Evolutionary conservation across 1,140 invertebrate species (phyloP).

Genomic region (Chionoecetes opilio): DNA sequence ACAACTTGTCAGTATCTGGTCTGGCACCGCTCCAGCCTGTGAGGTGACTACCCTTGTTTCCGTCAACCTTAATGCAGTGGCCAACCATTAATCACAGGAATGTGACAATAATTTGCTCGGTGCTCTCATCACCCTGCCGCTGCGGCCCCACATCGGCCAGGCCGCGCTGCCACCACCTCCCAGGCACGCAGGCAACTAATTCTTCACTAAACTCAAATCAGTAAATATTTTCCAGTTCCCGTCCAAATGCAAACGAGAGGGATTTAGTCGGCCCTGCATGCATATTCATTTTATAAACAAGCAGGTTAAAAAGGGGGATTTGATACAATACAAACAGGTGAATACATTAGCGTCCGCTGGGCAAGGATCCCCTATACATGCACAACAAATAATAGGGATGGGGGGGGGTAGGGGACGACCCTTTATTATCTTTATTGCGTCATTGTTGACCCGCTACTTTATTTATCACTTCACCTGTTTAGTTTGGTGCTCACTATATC

Average conservation of each 20-base stretch:
- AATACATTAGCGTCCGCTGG: conserved; percentile 37
- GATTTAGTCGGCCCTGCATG: conserved; percentile 53
- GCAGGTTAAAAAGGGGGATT: conserved; percentile 64
- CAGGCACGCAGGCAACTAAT: not conserved
- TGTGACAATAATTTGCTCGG: not conserved
- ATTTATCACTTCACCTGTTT: conserved; percentile 11
- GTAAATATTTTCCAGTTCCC: conserved; percentile 55
- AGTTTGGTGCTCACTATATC: conserved; percentile 3
- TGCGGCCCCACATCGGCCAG: not conserved
- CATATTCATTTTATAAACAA: conserved; percentile 63
- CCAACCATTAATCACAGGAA: not conserved
- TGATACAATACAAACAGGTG: conserved; percentile 63
- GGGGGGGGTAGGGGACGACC: not conserved
- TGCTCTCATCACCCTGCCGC: conserved; percentile 1
- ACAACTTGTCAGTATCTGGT: not conserved
- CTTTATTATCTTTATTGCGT: conserved; percentile 19
- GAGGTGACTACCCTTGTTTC: not conserved
- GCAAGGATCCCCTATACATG: not conserved
- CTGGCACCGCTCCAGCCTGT: not conserved
- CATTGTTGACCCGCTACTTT: not conserved
- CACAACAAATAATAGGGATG: not conserved
- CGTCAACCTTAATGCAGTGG: not conserved
- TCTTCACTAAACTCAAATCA: conserved; percentile 23
- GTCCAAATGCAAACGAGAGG: conserved; percentile 60
- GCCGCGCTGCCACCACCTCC: not conserved